phyloP scores from a whole-genome alignment of 1,140 invertebrate species.

The Drosophila jambulina region DNA sequence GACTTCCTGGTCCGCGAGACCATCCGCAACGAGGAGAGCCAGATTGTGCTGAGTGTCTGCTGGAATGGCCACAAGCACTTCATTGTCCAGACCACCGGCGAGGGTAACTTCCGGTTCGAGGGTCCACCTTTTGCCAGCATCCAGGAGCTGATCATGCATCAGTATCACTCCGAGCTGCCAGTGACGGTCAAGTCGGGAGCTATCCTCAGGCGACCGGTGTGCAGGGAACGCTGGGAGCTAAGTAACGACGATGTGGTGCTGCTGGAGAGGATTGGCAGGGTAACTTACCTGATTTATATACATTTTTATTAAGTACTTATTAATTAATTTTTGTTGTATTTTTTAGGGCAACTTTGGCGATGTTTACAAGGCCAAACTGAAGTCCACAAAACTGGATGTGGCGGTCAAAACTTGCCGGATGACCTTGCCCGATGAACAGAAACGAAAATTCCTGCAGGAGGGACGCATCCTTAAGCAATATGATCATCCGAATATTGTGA shows the following conservation, averaged over 20 bases:
- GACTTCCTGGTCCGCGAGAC: slow-evolving; percentile 98
- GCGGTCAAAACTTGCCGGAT: slow-evolving; percentile 98
- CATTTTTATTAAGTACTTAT: neutral
- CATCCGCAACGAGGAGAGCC: slow-evolving; percentile 95
- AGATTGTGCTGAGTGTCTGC: slow-evolving; percentile 97
- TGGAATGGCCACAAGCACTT: slow-evolving; percentile 99
- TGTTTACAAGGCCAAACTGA: slow-evolving; percentile 96
- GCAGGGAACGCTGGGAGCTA: slow-evolving; percentile 97
- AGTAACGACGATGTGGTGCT: slow-evolving; percentile 98
- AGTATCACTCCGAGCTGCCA: slow-evolving; percentile 92
- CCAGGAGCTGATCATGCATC: slow-evolving; percentile 95
- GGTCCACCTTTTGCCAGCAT: slow-evolving; percentile 96
- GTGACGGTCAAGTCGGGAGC: slow-evolving; percentile 97
- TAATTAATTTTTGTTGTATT: neutral
- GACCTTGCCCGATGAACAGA: slow-evolving; percentile 97
- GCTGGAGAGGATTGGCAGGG: slow-evolving; percentile 97
- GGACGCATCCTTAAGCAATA: slow-evolving; percentile 98
- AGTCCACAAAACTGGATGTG: slow-evolving; percentile 93
- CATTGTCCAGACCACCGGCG: slow-evolving; percentile 97
- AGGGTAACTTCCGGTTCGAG: slow-evolving; percentile 97
- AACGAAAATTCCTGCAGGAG: slow-evolving; percentile 98
- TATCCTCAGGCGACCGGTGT: slow-evolving; percentile 93
- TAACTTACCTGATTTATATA: slow-evolving; percentile 85
- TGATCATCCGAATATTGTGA: slow-evolving; percentile 98
- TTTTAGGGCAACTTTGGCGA: slow-evolving; percentile 98